These are phyloP conservation scores for Tachyglossus aculeatus DNA, from an alignment of 2,797 vertebrate genomes.

Conservation along the genomic window DNA sequence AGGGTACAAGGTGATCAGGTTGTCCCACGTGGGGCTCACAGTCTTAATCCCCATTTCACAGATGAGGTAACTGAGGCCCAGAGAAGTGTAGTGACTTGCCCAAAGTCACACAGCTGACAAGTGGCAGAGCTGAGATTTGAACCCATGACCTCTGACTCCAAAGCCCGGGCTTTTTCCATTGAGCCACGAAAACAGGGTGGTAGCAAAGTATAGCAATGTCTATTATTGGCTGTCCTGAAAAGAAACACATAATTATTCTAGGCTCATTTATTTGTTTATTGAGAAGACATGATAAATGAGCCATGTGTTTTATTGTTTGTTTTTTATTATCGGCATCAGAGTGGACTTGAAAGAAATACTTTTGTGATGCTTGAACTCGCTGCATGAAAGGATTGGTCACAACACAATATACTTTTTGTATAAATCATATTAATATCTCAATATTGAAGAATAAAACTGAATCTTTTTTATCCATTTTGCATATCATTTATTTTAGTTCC, in stretches of 20 bases:
- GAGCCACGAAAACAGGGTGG: constrained; percentile 32
- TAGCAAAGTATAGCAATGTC: constrained; percentile 43
- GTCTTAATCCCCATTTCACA: too few species aligned
- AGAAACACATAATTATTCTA: constrained; percentile 70
- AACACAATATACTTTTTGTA: constrained; percentile 51
- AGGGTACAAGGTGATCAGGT: too few species aligned
- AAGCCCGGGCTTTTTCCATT: too few species aligned
- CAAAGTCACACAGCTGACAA: too few species aligned
- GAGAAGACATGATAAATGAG: constrained; percentile 64
- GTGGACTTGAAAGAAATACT: constrained; percentile 66
- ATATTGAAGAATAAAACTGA: constrained; percentile 68
- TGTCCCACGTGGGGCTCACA: too few species aligned
- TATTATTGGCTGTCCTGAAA: constrained; percentile 43
- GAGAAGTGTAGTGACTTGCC: too few species aligned
- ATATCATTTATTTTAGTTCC: constrained; percentile 57
- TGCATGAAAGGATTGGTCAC: constrained; percentile 51
- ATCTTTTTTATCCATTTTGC: constrained; percentile 67
- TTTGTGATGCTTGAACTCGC: constrained; percentile 59
- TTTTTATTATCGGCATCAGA: constrained; percentile 64
- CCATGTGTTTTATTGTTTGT: constrained; percentile 66
- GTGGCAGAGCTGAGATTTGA: too few species aligned
- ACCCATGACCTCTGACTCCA: too few species aligned
- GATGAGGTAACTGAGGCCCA: too few species aligned
- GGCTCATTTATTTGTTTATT: constrained; percentile 65
- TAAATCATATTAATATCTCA: constrained; percentile 74